Evolutionary conservation across 2,113 vertebrate genomes (phyloP).

Genomic region (Chamaea fasciata): DNA sequence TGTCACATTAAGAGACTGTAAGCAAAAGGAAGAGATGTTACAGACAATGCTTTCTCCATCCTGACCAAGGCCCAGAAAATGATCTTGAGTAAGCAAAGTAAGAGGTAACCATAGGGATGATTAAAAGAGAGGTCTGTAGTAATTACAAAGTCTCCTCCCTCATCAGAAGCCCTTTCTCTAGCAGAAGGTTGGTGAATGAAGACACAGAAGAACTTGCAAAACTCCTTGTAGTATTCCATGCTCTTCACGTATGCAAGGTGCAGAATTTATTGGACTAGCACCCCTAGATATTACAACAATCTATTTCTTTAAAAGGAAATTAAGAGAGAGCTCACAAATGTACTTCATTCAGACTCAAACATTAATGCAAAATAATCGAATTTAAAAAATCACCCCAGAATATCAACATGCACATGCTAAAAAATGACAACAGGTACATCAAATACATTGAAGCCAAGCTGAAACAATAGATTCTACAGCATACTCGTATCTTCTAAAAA

Average conservation of each 20-base stretch:
- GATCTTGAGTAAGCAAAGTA: background rate
- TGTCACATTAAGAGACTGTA: background rate
- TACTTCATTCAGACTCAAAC: background rate
- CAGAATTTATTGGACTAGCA: background rate
- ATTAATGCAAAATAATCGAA: background rate
- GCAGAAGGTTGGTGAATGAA: background rate
- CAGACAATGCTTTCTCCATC: background rate
- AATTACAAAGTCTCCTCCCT: background rate
- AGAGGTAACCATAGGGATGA: background rate
- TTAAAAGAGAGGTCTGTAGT: background rate
- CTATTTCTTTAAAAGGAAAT: background rate
- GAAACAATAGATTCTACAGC: background rate
- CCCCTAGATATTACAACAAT: background rate
- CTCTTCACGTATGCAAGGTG: background rate
- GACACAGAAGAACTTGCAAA: background rate
- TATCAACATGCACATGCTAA: background rate
- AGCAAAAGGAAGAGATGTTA: background rate
- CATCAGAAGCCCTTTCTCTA: background rate
- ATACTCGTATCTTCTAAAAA: background rate
- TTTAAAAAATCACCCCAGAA: background rate
- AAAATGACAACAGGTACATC: background rate
- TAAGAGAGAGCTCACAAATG: background rate
- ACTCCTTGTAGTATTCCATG: background rate
- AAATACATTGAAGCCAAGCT: background rate
- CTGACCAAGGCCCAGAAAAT: background rate